Evolutionary conservation across 2,888 invertebrate genomes (phyloP), one percentile per base, ranked within the genome.

Genomic region (Aphodius sticticus): DNA sequence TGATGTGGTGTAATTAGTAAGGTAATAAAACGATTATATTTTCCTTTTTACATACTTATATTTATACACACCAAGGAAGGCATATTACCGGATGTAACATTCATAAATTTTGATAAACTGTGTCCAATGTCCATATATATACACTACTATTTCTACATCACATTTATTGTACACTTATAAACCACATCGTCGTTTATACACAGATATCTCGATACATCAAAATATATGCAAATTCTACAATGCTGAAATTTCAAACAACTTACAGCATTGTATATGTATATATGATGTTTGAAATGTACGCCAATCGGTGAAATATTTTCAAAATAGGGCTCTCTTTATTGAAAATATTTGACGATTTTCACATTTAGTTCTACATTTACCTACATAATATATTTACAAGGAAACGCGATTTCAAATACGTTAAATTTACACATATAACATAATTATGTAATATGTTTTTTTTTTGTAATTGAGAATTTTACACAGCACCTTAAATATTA

Each of bases 271-370:
- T 7, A 9, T 53, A 12, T 2, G 7, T 2, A 53, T 53, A 53
- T 9, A 53, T 26, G 26, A 53, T 53, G 53, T 53, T 53, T 53
- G 53, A 12, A 53, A 53, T 53, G 9, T 53, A 53, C 53, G 53
- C 53, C 53, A 53, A 82, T 78, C 81, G 76, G 86, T 83, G 84
- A 85, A 86, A 83, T 83, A 85, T 86, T 86, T 87, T 85, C 85
- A 86, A 87, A 84, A 84, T 84, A 86, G 88, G 88, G 87, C 88
- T 88, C 88, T 81, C 74, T 83, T 80, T 84, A 82, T 86, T 85
- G 86, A 86, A 87, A 87, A 86, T 85, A 81, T 84, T 85, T 85
- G 85, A 83, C 85, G 84, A 82, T 77, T 74, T 69, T 53, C 16
- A 16, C 76, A 76, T 14, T 72, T 72, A 6, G 15, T 72, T 36